Conservation (phyloP, 2,797 vertebrate genomes). For the Cirrhinus mrigala region DNA sequence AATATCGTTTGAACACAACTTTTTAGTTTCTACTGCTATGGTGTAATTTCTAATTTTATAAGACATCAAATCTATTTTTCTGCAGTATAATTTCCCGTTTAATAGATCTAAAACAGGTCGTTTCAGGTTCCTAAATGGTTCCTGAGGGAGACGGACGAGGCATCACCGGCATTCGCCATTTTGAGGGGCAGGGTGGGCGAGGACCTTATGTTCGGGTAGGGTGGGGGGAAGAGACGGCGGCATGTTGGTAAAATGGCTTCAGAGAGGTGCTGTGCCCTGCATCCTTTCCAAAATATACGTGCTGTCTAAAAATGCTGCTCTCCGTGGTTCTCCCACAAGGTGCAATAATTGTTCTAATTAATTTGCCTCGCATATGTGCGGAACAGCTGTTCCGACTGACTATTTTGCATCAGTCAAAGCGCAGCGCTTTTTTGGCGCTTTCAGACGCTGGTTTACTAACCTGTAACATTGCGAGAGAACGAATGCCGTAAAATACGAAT, state of each 20-base stretch:
- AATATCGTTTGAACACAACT: neutral
- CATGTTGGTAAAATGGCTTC: conserved; percentile 68
- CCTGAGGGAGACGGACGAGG: conserved; percentile 46
- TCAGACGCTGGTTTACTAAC: neutral
- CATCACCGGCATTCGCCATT: conserved; percentile 63
- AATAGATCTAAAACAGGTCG: neutral
- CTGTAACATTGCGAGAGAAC: neutral
- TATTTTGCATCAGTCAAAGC: conserved; percentile 6
- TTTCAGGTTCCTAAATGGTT: conserved; percentile 1
- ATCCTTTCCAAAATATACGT: neutral
- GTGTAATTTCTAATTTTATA: too few relatives aligned
- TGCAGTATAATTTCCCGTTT: neutral
- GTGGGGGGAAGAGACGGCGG: conserved; percentile 33
- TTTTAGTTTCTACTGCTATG: neutral
- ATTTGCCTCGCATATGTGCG: conserved; percentile 27
- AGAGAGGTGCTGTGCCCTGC: conserved; percentile 37
- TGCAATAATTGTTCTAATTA: conserved; percentile 36
- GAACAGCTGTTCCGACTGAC: conserved; percentile 12
- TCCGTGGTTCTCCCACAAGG: neutral
- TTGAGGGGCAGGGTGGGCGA: conserved; percentile 67
- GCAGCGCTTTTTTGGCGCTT: neutral
- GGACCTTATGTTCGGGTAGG: conserved; percentile 45
- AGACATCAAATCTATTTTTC: neutral
- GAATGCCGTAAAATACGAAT: neutral
- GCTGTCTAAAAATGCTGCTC: neutral